Base-by-base conservation (phyloP, 2,888 invertebrate species). In the Hyppa rectilinea region DNA sequence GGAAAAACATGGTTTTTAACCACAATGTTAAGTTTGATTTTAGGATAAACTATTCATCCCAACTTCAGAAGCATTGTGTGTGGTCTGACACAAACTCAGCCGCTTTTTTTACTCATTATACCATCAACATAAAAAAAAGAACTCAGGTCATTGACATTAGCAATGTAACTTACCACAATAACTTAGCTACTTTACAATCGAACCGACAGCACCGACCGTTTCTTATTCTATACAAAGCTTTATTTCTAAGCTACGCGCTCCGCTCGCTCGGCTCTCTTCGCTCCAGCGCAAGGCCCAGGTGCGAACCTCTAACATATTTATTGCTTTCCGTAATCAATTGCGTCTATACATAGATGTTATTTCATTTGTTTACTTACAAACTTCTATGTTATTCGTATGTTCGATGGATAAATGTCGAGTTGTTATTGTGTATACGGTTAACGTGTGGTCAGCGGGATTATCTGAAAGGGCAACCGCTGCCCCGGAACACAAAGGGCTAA, bases 281-380 rank as follows among this genome's bases (percentile, higher is more conserved):
- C 50, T 71, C 43, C 45, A 50, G 20, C 50, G 63, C 26, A 12
- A 49, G 43, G 49, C 68, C 58, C 80, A 80, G 80, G 80, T 80
- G 80, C 77, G 72, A 76, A 65, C 50, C 63, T 63, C 65, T 66
- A 73, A 80, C 77, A 80, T 79, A 79, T 80, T 80, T 80, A 80
- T 80, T 80, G 77, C 69, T 65, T 69, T 63, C 36, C 49, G 63
- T 69, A 80, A 80, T 79, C 80, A 80, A 80, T 80, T 58, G 53
- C 53, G 29, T 60, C 77, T 66, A 65, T 80, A 77, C 36, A 67
- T 77, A 69, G 59, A 65, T 53, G 72, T 76, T 31, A 80, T 71
- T 76, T 53, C 17, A 40, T 68, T 80, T 77, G 68, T 80, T 71
- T 78, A 52, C 45, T 59, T 47, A 53, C 43, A 31, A 66, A 58